These are phyloP conservation scores for Labeo catla DNA, from an alignment of 2,113 vertebrate species.

Conservation along the genomic window DNA sequence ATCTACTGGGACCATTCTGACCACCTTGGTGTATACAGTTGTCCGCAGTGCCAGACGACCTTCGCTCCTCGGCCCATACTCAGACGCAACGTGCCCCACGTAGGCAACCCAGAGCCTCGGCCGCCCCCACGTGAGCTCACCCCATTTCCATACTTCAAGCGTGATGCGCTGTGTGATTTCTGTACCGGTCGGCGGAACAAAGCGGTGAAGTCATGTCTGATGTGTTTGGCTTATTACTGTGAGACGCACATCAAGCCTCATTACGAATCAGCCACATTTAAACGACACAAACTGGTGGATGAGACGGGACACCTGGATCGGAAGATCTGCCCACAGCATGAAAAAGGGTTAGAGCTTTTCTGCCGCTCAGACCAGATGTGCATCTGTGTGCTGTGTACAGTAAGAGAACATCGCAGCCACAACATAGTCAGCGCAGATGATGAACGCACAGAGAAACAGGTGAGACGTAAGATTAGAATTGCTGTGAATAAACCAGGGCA, in stretches of 20 bases:
- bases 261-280: slow-evolving; percentile 78
- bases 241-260: slow-evolving; percentile 81
- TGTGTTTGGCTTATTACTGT: slow-evolving; percentile 80
- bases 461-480: slow-evolving; percentile 40
- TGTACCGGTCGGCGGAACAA: slow-evolving; percentile 75
- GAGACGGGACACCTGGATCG: slow-evolving; percentile 70
- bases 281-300: slow-evolving; percentile 79
- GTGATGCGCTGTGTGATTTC: slow-evolving; percentile 78
- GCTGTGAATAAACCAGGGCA: background rate
- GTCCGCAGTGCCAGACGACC: slow-evolving; percentile 73
- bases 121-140: slow-evolving; percentile 54
- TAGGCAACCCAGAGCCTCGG: slow-evolving; percentile 57
- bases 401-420: slow-evolving; percentile 78
- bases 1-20: slow-evolving; percentile 82
- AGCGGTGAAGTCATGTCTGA: slow-evolving; percentile 79
- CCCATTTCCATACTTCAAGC: slow-evolving; percentile 68
- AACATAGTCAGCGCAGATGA: slow-evolving; percentile 77
- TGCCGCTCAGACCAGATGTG: slow-evolving; percentile 74
- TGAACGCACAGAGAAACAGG: slow-evolving; percentile 79
- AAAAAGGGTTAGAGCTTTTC: slow-evolving; percentile 81
- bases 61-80: slow-evolving; percentile 77
- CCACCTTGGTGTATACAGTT: slow-evolving; percentile 76
- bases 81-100: slow-evolving; percentile 65
- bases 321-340: slow-evolving; percentile 79
- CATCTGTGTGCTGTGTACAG: slow-evolving; percentile 78